Conservation (phyloP, 1,140 invertebrate genomes). For the Eurytemora carolleeae region DNA sequence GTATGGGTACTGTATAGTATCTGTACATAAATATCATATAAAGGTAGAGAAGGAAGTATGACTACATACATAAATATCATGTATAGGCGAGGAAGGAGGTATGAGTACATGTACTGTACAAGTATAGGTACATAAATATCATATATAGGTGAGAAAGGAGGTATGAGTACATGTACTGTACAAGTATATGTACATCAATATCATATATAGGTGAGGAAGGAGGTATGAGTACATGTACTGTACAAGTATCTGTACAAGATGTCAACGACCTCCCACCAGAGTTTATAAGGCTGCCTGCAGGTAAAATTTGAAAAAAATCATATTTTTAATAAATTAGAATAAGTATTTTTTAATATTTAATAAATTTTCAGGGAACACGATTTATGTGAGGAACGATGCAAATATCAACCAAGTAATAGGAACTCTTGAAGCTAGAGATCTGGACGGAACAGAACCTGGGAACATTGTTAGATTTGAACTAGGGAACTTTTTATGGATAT, state of each 20-base stretch:
- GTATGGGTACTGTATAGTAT: too few relatives aligned
- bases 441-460: slow-evolving; percentile 6
- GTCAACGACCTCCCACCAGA: slow-evolving; percentile 59
- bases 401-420: background rate
- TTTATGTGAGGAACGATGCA: slow-evolving; percentile 2
- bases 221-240: slow-evolving; percentile 21
- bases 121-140: too few relatives aligned
- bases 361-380: background rate
- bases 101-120: too few relatives aligned
- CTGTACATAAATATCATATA: too few relatives aligned
- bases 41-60: too few relatives aligned
- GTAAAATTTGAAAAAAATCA: background rate
- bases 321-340: background rate
- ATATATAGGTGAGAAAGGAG: too few relatives aligned
- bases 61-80: too few relatives aligned
- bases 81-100: too few relatives aligned
- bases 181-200: too few relatives aligned
- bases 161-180: too few relatives aligned
- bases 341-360: background rate
- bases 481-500: too few relatives aligned
- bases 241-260: slow-evolving; percentile 68
- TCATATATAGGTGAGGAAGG: too few relatives aligned
- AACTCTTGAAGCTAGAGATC: slow-evolving; percentile 5
- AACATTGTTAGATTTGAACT: slow-evolving; percentile 1
- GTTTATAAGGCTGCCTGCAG: slow-evolving; percentile 30